Base-by-base conservation (phyloP, 2,888 invertebrate species). In the Dryobota labecula region DNA sequence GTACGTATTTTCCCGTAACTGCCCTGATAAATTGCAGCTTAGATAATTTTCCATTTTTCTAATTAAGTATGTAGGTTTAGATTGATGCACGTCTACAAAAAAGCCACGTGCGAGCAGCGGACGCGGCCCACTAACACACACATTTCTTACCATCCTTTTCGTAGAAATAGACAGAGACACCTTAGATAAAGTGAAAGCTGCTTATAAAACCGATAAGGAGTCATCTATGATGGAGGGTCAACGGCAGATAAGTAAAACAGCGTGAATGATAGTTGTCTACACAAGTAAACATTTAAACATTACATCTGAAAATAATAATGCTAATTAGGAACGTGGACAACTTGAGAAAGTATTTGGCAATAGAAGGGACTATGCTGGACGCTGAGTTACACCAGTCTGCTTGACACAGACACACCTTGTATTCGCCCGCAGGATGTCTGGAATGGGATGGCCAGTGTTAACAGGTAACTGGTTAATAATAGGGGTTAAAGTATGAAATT, bases 111-210 rank as follows among this genome's bases (percentile, higher is more conserved):
- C 91, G 86, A 84, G 85, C 92, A 90, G 90, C 95, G 94, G 94
- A 94, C 94, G 91, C 94, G 95, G 88, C 95, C 94, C 93, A 96
- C 95, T 96, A 90, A 95, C 95, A 95, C 92, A 93, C 91, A 93
- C 93, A 92, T 87, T 96, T 95, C 94, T 95, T 95, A 92, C 94
- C 91, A 92, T 93, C 94, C 94, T 95, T 94, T 95, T 95, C 95
- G 93, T 91, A 93, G 95, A 96, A 94, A 94, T 92, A 94, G 89
- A 94, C 91, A 91, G 90, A 92, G 92, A 90, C 92, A 92, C 90
- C 93, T 92, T 90, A 91, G 94, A 94, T 92, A 92, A 94, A 95
- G 95, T 95, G 95, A 95, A 95, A 95, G 95, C 95, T 90, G 92
- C 90, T 91, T 92, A 94, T 92, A 93, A 93, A 87, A 86, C 89